These are phyloP conservation scores for Bombus fervidus DNA, from an alignment of 1,140 invertebrate species.

Conservation along the genomic window DNA sequence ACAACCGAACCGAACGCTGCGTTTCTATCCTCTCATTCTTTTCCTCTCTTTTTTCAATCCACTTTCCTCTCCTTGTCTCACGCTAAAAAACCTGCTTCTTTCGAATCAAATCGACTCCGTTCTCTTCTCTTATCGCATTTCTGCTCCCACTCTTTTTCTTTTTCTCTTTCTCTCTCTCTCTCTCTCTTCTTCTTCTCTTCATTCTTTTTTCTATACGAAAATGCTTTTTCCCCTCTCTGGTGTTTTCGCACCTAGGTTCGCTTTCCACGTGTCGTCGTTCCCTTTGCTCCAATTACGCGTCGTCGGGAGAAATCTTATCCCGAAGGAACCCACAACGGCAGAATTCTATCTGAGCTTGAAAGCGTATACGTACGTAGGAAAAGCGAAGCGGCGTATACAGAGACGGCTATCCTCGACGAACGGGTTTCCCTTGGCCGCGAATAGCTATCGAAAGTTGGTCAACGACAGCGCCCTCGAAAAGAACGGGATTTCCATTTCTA, in stretches of 20 bases:
- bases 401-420: background rate
- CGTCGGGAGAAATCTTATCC: background rate
- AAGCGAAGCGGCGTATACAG: no score
- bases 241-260: constrained; percentile 16
- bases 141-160: background rate
- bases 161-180: background rate
- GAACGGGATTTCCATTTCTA: constrained; percentile 43
- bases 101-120: background rate
- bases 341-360: constrained; percentile 6
- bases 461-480: background rate
- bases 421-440: background rate
- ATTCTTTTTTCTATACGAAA: constrained; percentile 6
- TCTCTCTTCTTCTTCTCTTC: background rate
- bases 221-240: constrained; percentile 10
- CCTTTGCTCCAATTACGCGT: constrained; percentile 44
- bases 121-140: constrained; percentile 32
- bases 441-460: constrained; percentile 18
- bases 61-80: background rate
- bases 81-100: background rate
- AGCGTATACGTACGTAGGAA: background rate
- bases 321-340: background rate
- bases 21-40: background rate
- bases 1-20: constrained; percentile 42
- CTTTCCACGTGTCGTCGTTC: constrained; percentile 26
- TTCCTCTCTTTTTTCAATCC: constrained; percentile 9